These are phyloP conservation scores for Gambusia affinis DNA, from an alignment of 2,113 vertebrate genomes.

Conservation along the genomic window DNA sequence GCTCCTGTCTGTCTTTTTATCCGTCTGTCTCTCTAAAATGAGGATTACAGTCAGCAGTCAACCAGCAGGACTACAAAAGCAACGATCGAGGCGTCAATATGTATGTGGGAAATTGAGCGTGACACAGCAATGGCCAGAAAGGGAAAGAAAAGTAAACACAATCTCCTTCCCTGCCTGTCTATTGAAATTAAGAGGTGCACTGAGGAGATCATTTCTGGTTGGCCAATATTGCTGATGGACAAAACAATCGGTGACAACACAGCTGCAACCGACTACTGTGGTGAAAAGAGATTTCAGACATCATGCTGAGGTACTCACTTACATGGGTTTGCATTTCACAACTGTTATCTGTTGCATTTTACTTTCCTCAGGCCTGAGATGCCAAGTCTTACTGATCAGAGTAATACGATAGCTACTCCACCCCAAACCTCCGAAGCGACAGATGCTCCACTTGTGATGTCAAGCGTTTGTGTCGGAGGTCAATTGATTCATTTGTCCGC, in stretches of 20 bases:
- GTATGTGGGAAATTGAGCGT: background rate
- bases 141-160: slow-evolving; percentile 1
- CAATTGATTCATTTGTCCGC: slow-evolving; percentile 75
- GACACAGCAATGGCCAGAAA: slow-evolving; percentile 16
- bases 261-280: slow-evolving; percentile 20
- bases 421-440: slow-evolving; percentile 42
- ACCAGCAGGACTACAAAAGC: slow-evolving; percentile 23
- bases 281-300: slow-evolving; percentile 1
- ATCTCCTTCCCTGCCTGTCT: slow-evolving; percentile 27
- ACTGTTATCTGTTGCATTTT: slow-evolving; percentile 16
- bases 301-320: background rate
- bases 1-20: slow-evolving; percentile 47
- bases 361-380: slow-evolving; percentile 38
- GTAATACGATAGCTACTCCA: slow-evolving; percentile 52
- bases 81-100: slow-evolving; percentile 23
- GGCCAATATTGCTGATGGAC: slow-evolving; percentile 19
- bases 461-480: slow-evolving; percentile 61
- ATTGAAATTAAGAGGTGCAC: slow-evolving; percentile 21
- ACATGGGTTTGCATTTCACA: background rate
- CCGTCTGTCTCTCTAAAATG: slow-evolving; percentile 58
- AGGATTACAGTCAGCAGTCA: slow-evolving; percentile 44
- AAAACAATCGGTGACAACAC: slow-evolving; percentile 13
- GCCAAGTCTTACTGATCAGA: slow-evolving; percentile 22
- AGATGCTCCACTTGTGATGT: slow-evolving; percentile 71
- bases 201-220: slow-evolving; percentile 31